Evolutionary conservation across 2,113 vertebrate genomes (phyloP).

Genomic region (Sceloporus tristichus): DNA sequence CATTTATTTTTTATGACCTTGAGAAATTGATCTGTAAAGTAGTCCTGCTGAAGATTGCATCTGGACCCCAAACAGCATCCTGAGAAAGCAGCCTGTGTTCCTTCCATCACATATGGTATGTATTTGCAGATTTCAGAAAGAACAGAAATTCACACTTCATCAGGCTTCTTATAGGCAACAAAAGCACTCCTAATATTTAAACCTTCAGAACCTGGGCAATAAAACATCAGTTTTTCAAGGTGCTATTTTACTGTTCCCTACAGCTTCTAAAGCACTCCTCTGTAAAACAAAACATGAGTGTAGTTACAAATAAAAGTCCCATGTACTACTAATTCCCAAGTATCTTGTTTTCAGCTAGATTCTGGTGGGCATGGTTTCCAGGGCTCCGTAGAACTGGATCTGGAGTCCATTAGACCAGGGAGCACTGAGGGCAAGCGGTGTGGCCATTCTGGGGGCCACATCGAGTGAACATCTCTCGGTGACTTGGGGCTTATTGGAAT

Average conservation of each 20-base stretch:
- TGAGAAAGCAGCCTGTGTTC: conserved; percentile 19
- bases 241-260: conserved; percentile 53
- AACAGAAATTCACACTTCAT: conserved; percentile 61
- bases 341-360: conserved; percentile 64
- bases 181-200: conserved; percentile 56
- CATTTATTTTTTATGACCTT: conserved; percentile 69
- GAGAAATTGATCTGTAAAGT: conserved; percentile 64
- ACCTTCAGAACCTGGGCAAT: conserved; percentile 4
- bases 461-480: no score
- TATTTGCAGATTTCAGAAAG: conserved; percentile 54
- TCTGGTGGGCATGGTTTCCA: neutral
- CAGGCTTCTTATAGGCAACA: conserved; percentile 43
- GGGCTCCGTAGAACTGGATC: no score
- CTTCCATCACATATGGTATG: conserved; percentile 40
- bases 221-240: conserved; percentile 51
- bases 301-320: conserved; percentile 48
- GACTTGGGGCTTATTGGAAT: no score
- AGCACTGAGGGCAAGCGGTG: no score
- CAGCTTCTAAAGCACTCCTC: conserved; percentile 43
- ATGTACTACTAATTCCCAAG: conserved; percentile 33
- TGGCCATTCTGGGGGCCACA: no score
- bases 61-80: conserved; percentile 54
- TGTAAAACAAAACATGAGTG: conserved; percentile 64
- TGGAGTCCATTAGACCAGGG: no score
- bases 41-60: conserved; percentile 49